Conservation (phyloP, 2,113 vertebrate species). For the Takifugu bimaculatus region DNA sequence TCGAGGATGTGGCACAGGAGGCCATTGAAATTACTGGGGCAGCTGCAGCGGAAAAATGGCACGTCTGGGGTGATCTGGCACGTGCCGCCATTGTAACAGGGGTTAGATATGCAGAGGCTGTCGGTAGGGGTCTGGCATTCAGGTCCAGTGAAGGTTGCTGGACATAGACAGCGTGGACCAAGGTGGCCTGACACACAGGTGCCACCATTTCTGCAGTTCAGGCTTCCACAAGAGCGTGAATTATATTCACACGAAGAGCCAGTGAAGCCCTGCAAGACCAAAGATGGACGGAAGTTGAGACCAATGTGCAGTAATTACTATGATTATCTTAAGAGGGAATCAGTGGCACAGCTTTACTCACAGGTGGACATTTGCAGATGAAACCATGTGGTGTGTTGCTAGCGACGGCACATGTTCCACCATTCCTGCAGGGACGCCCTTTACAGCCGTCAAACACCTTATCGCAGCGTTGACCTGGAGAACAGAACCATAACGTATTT, state of each 20-base stretch:
- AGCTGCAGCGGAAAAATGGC: constrained; percentile 89
- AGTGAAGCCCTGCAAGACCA: constrained; percentile 82
- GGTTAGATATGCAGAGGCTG: constrained; percentile 84
- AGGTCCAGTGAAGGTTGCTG: constrained; percentile 78
- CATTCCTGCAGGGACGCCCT: constrained; percentile 85
- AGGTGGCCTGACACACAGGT: constrained; percentile 85
- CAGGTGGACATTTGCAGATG: constrained; percentile 93
- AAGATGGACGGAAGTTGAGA: constrained; percentile 6
- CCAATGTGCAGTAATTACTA: not conserved
- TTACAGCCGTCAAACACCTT: constrained; percentile 90
- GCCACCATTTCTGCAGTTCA: constrained; percentile 88
- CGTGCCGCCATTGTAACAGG: constrained; percentile 94
- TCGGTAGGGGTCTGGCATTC: constrained; percentile 85
- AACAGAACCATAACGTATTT: not conserved
- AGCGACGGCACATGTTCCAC: constrained; percentile 88
- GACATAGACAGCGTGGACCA: constrained; percentile 87
- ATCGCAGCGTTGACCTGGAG: constrained; percentile 88
- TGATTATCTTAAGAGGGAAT: not conserved
- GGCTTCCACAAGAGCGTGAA: constrained; percentile 81
- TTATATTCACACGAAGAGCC: constrained; percentile 92
- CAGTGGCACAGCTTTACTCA: constrained; percentile 59
- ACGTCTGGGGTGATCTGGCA: constrained; percentile 82
- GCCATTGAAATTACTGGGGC: constrained; percentile 91
- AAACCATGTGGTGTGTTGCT: constrained; percentile 92
- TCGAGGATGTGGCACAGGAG: constrained; percentile 95